Conservation (phyloP, 1,140 invertebrate species). For the Euwallacea similis region DNA sequence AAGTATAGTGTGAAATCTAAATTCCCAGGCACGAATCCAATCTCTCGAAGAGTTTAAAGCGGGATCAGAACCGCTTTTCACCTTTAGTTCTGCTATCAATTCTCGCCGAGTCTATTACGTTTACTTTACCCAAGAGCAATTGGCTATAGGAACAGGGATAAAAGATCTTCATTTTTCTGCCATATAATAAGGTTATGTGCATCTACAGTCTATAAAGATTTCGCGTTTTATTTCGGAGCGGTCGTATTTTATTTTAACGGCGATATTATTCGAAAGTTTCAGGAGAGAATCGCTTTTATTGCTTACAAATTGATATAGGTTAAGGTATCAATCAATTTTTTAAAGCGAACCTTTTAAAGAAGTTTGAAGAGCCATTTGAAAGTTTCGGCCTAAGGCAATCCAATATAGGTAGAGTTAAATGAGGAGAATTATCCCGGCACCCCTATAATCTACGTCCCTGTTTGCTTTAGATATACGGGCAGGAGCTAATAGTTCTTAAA, state of each 20-base stretch:
- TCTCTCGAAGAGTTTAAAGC: constrained; percentile 48
- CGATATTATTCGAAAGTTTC: constrained; percentile 37
- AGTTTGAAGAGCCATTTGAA: too few relatives aligned
- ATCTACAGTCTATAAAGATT: constrained; percentile 45
- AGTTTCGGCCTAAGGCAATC: too few relatives aligned
- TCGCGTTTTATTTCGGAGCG: constrained; percentile 38
- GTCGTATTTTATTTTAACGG: constrained; percentile 39
- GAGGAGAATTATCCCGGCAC: constrained; percentile 43
- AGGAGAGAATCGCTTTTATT: constrained; percentile 37
- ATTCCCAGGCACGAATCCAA: constrained; percentile 47
- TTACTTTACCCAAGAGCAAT: constrained; percentile 46
- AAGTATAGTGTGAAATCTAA: constrained; percentile 14
- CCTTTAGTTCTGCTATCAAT: constrained; percentile 51
- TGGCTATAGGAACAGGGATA: constrained; percentile 46
- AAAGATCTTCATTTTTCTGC: constrained; percentile 50
- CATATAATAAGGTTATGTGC: constrained; percentile 47
- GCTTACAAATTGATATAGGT: constrained; percentile 40
- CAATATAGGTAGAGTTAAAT: constrained; percentile 19
- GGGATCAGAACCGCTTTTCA: constrained; percentile 50
- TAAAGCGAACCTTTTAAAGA: background rate
- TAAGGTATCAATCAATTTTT: constrained; percentile 31
- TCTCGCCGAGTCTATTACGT: constrained; percentile 50
- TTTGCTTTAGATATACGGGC: constrained; percentile 43
- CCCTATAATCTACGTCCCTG: constrained; percentile 41
- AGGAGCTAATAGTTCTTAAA: constrained; percentile 50